Evolutionary conservation across 2,797 vertebrate genomes (phyloP).

Genomic region (Eospalax fontanierii): DNA sequence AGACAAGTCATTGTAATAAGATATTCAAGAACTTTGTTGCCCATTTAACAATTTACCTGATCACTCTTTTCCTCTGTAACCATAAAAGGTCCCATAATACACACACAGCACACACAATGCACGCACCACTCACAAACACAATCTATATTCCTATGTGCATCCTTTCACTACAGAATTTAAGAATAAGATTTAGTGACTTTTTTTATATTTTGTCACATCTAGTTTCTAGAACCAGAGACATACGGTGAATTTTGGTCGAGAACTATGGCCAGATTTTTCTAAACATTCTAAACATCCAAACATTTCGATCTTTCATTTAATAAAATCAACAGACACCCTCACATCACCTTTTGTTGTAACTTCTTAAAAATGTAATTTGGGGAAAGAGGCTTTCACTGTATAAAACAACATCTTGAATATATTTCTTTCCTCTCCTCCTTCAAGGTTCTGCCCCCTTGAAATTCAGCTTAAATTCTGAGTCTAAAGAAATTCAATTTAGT

Average conservation of each 20-base stretch:
- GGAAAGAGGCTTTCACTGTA: neutral
- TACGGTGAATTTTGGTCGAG: constrained; percentile 70
- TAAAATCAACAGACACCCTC: constrained; percentile 68
- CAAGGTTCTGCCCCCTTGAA: constrained; percentile 73
- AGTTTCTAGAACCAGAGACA: constrained; percentile 59
- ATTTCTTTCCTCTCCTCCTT: constrained; percentile 13
- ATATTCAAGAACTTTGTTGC: constrained; percentile 8
- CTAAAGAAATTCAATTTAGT: constrained; percentile 74
- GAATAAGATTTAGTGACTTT: constrained; percentile 65
- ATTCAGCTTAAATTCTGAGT: constrained; percentile 71
- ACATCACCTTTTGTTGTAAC: constrained; percentile 66
- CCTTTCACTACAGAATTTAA: constrained; percentile 64
- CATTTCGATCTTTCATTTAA: constrained; percentile 78
- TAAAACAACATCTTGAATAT: constrained; percentile 71
- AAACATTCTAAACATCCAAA: constrained; percentile 77
- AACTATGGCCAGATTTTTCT: constrained; percentile 67
- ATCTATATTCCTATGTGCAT: neutral
- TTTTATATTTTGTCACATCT: constrained; percentile 73
- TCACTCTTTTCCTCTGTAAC: neutral
- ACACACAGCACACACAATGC: neutral
- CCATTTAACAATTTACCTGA: constrained; percentile 54
- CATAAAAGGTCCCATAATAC: neutral
- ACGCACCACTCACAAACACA: neutral
- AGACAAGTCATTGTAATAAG: neutral
- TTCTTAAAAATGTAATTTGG: constrained; percentile 52